These are phyloP conservation scores for Phoenicopterus ruber DNA, from an alignment of 2,113 vertebrate genomes.

Conservation along the genomic window DNA sequence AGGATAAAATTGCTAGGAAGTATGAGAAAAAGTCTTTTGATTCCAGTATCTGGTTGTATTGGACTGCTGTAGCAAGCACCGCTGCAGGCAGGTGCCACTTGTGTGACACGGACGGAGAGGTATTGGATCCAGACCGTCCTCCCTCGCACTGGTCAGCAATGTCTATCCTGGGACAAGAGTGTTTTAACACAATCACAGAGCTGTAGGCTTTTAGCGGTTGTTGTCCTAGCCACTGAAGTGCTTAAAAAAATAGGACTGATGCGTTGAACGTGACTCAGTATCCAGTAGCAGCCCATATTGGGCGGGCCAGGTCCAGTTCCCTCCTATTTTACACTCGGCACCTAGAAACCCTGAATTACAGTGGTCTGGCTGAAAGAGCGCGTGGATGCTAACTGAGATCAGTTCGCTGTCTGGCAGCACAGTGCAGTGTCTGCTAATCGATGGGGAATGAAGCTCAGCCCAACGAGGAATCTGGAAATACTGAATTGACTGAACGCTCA, in stretches of 20 bases:
- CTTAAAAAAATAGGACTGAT: background rate
- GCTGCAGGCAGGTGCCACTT: background rate
- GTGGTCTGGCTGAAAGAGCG: background rate
- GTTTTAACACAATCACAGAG: background rate
- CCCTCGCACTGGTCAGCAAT: background rate
- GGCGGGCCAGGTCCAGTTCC: background rate
- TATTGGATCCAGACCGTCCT: background rate
- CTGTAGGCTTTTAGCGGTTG: background rate
- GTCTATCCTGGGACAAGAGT: background rate
- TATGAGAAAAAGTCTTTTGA: background rate
- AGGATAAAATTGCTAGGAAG: background rate
- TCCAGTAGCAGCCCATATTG: background rate
- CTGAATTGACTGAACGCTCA: background rate
- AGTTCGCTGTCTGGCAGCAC: background rate
- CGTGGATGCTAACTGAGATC: background rate
- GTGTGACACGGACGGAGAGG: background rate
- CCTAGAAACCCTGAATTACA: background rate
- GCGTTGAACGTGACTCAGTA: background rate
- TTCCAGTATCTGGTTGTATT: background rate
- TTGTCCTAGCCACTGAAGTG: background rate
- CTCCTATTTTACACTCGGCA: background rate
- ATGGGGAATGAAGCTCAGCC: background rate
- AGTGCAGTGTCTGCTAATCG: background rate
- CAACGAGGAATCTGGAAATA: background rate
- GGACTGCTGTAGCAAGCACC: background rate